Evolutionary conservation across 2,888 invertebrate species (phyloP).

Genomic region (Gandaritis pyraliata): DNA sequence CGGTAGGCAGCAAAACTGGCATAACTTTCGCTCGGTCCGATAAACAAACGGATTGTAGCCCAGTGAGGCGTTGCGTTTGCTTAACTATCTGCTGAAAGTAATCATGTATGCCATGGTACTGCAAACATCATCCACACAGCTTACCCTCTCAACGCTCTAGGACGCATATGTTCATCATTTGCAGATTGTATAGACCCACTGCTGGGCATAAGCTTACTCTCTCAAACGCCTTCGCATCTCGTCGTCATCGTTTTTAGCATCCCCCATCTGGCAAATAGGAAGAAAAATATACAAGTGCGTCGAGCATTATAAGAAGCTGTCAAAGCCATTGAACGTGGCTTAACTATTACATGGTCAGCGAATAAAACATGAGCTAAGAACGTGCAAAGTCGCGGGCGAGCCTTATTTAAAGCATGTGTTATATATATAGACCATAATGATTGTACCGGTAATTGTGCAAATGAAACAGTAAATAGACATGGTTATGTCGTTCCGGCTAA

Average conservation of each 20-base stretch:
- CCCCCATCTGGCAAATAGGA: no score
- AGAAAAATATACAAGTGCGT: no score
- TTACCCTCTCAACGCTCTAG: no score
- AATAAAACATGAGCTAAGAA: neutral
- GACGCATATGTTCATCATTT: no score
- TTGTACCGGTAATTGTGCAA: constrained; percentile 34
- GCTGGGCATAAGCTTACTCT: no score
- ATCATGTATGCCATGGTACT: constrained; percentile 23
- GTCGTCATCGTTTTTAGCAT: no score
- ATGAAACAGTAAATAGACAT: constrained; percentile 31
- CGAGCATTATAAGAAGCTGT: no score
- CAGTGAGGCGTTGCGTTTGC: constrained; percentile 51
- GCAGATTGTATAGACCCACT: no score
- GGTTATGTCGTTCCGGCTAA: constrained; percentile 26
- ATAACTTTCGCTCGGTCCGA: constrained; percentile 55
- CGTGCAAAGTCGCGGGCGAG: constrained; percentile 3
- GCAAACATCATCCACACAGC: constrained; percentile 6
- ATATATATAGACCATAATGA: constrained; percentile 31
- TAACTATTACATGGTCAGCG: no score
- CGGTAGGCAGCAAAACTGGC: constrained; percentile 41
- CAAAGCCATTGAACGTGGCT: no score
- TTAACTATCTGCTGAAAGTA: constrained; percentile 48
- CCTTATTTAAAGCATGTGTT: constrained; percentile 26
- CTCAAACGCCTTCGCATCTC: no score
- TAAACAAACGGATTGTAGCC: constrained; percentile 49